Evolutionary conservation across 2,113 vertebrate species (phyloP).

Genomic region (Thunnus maccoyii): DNA sequence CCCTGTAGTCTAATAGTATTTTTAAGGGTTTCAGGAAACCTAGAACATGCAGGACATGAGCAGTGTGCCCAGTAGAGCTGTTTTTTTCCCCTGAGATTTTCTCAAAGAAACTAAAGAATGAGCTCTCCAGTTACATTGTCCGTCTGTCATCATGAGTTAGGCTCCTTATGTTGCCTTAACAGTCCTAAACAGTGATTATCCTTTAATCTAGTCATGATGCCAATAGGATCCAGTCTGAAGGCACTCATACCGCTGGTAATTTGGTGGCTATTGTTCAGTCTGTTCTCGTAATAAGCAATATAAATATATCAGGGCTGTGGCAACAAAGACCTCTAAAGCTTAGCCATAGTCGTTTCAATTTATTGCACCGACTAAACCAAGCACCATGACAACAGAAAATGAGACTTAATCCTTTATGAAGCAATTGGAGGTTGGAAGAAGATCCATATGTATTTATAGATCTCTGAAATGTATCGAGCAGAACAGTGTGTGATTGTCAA

Average conservation of each 20-base stretch:
- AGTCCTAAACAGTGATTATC: conserved; percentile 48
- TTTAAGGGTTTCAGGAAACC: neutral
- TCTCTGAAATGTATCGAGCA: neutral
- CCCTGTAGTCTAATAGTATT: neutral
- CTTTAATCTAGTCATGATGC: conserved; percentile 61
- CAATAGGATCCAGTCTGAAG: conserved; percentile 42
- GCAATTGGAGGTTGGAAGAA: neutral
- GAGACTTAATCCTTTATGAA: conserved; percentile 12
- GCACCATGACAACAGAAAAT: conserved; percentile 14
- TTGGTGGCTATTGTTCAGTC: conserved; percentile 29
- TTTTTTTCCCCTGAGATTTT: neutral
- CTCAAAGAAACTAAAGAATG: neutral
- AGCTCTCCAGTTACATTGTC: conserved; percentile 19
- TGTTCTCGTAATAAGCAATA: conserved; percentile 5
- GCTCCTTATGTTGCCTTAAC: conserved; percentile 27
- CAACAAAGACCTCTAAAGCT: conserved; percentile 24
- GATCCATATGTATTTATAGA: conserved; percentile 17
- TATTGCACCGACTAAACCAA: neutral
- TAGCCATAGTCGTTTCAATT: neutral
- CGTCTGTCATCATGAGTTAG: conserved; percentile 10
- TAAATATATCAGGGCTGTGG: conserved; percentile 27
- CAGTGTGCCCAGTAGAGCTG: neutral
- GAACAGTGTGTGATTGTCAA: neutral
- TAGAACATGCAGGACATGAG: neutral
- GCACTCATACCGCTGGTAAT: conserved; percentile 33